Evolutionary conservation across 1,140 invertebrate species (phyloP).

Genomic region (Drosophila takahashii): DNA sequence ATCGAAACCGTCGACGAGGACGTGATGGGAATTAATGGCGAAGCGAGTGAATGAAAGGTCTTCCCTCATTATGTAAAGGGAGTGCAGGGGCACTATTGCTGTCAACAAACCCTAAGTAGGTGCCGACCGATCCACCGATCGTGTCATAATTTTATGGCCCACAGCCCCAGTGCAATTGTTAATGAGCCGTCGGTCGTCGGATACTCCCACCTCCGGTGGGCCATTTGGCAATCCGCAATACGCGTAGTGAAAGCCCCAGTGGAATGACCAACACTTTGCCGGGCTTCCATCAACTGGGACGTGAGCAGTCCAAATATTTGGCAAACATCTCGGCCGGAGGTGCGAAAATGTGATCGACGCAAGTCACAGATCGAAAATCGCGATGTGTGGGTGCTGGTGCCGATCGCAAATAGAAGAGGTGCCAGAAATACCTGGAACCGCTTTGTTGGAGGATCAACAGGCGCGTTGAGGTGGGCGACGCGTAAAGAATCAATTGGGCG

Average conservation of each 20-base stretch:
- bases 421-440: constrained; percentile 44
- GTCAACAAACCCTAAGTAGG: constrained; percentile 74
- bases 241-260: constrained; percentile 22
- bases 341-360: constrained; percentile 43
- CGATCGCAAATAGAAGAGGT: constrained; percentile 32
- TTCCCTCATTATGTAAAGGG: constrained; percentile 69
- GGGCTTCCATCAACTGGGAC: constrained; percentile 17
- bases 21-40: constrained; percentile 55
- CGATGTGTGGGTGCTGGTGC: constrained; percentile 35
- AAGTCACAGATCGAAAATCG: constrained; percentile 6
- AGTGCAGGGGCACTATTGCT: constrained; percentile 22
- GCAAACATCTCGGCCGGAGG: constrained; percentile 31
- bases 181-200: constrained; percentile 15
- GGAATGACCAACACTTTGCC: constrained; percentile 19
- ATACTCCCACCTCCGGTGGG: constrained; percentile 12
- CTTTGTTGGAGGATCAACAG: constrained; percentile 34
- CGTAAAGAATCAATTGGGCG: constrained; percentile 40
- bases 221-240: constrained; percentile 39
- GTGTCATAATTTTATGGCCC: constrained; percentile 76
- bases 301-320: constrained; percentile 43
- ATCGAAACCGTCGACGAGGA: constrained; percentile 43
- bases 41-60: constrained; percentile 33
- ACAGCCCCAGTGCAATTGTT: constrained; percentile 50
- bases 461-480: constrained; percentile 15
- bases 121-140: constrained; percentile 33